Evolutionary conservation across 92 coral and sea anemone genomes (phyloP).

Genomic region (Parazoanthus darwini): DNA sequence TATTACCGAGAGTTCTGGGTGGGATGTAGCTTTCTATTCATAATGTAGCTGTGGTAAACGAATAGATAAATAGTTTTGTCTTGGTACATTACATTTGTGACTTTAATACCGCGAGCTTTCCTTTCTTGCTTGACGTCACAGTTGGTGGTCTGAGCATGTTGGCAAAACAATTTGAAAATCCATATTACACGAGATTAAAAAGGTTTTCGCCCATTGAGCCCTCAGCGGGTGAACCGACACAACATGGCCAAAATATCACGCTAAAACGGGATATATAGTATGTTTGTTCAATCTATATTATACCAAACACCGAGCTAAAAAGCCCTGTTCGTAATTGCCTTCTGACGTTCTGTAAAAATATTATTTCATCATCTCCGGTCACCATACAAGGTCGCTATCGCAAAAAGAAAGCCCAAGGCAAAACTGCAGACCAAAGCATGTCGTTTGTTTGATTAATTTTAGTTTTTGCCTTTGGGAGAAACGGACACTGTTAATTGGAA

Average conservation of each 20-base stretch:
- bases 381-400: background rate
- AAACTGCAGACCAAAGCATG: background rate
- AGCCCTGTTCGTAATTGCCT: background rate
- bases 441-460: background rate
- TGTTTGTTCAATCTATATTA: slow-evolving; percentile 4
- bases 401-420: slow-evolving; percentile 7
- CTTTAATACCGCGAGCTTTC: background rate
- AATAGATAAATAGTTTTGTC: background rate
- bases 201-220: background rate
- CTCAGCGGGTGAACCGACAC: slow-evolving; percentile 1
- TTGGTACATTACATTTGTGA: background rate
- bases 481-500: slow-evolving; percentile 12
- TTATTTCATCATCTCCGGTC: background rate
- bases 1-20: background rate
- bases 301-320: background rate
- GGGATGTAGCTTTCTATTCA: background rate
- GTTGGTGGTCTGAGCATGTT: slow-evolving; percentile 9
- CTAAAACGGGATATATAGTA: background rate
- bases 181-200: background rate
- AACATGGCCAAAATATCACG: slow-evolving; percentile 2
- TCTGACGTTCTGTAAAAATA: background rate
- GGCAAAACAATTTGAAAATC: slow-evolving; percentile 20
- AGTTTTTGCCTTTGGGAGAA: slow-evolving; percentile 25
- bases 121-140: background rate
- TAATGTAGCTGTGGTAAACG: background rate